Evolutionary conservation across 1,140 invertebrate genomes (phyloP).

Genomic region (Caerostris darwini): DNA sequence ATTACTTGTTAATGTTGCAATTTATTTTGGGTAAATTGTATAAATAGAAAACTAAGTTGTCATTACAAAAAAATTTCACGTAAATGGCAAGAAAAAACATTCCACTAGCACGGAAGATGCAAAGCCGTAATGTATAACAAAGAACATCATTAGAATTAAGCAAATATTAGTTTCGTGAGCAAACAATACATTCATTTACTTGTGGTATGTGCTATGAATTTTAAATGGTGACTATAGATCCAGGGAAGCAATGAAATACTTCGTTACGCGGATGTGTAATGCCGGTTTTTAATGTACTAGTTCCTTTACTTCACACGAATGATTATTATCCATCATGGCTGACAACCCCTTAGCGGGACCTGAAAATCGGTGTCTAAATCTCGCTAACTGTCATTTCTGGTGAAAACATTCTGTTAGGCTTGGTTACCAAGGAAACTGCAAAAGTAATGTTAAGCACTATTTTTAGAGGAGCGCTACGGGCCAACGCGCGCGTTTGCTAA

Average conservation of each 20-base stretch:
- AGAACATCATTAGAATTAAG: neutral
- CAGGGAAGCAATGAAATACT: too few relatives aligned
- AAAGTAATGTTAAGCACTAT: slow-evolving; percentile 36
- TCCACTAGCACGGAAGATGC: neutral
- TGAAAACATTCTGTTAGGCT: slow-evolving; percentile 38
- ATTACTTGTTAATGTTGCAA: too few relatives aligned
- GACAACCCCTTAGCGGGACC: slow-evolving; percentile 16
- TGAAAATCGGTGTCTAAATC: slow-evolving; percentile 21
- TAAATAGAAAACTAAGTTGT: too few relatives aligned
- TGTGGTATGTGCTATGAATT: neutral
- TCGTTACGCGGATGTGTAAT: neutral
- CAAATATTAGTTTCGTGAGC: neutral
- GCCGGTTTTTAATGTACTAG: neutral
- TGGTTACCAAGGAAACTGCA: slow-evolving; percentile 41
- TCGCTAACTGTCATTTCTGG: neutral
- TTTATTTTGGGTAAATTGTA: too few relatives aligned
- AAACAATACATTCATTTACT: neutral
- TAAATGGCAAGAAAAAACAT: neutral
- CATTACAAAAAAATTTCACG: neutral
- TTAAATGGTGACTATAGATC: neutral
- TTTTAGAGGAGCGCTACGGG: slow-evolving; percentile 40
- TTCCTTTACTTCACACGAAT: neutral
- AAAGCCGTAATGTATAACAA: neutral
- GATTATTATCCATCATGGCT: slow-evolving; percentile 41
- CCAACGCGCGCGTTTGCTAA: slow-evolving; percentile 46